Conservation (phyloP, 2,113 vertebrate species). For the Meriones unguiculatus region DNA sequence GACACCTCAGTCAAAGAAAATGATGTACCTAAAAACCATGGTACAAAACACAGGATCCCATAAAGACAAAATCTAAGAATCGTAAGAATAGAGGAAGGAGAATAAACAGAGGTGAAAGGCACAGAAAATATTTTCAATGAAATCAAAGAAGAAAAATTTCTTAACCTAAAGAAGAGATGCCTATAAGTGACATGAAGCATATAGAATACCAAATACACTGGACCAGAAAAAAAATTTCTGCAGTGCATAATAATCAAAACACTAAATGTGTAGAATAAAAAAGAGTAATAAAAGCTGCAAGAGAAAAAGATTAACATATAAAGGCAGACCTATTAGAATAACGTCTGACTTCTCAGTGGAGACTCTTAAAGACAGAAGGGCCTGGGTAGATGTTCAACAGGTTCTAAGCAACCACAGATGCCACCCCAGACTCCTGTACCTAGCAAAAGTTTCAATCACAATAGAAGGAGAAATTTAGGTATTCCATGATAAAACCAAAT, state of each 20-base stretch:
- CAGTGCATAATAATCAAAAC: background rate
- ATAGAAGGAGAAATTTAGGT: background rate
- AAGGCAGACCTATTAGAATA: background rate
- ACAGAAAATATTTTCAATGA: background rate
- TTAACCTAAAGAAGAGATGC: background rate
- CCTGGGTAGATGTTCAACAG: background rate
- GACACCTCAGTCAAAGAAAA: background rate
- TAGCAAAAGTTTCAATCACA: background rate
- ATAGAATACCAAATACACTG: background rate
- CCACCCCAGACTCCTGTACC: background rate
- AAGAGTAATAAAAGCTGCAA: background rate
- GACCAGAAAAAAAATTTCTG: background rate
- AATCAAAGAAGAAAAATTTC: background rate
- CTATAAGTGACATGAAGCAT: background rate
- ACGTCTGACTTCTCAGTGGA: background rate
- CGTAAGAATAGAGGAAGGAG: background rate
- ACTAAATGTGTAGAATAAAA: background rate
- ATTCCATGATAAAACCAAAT: background rate
- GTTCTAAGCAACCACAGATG: background rate
- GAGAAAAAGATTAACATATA: background rate
- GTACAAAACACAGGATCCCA: no score
- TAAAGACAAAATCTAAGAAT: background rate
- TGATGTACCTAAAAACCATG: background rate
- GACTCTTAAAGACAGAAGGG: background rate
- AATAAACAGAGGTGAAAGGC: background rate